A percentile compares a stretch with the other conserved stretches of the same genome.
These are phyloP conservation scores for Drosophila equinoxialis DNA, from an alignment of 1,140 invertebrate species.

Conservation along the genomic window DNA sequence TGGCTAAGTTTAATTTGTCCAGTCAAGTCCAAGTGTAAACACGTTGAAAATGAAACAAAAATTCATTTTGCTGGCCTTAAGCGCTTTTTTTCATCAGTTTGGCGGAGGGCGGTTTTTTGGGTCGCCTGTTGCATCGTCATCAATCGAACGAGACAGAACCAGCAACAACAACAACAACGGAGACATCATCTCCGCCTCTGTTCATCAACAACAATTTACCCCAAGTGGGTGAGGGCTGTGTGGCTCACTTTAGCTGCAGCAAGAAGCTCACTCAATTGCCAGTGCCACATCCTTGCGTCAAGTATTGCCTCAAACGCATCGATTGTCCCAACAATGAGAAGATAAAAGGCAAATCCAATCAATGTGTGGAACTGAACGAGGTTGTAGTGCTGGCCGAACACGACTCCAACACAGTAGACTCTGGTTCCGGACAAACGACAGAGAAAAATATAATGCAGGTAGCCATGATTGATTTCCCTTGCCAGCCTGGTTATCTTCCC, in stretches of 20 bases:
- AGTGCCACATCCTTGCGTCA: slow-evolving; percentile 62
- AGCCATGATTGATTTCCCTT: slow-evolving; percentile 80
- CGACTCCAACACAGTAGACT: slow-evolving; percentile 12
- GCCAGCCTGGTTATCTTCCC: slow-evolving; percentile 76
- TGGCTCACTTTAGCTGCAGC: slow-evolving; percentile 54
- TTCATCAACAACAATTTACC: slow-evolving; percentile 69
- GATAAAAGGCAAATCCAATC: slow-evolving; percentile 42
- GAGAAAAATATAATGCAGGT: slow-evolving; percentile 60
- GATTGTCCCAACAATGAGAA: slow-evolving; percentile 58
- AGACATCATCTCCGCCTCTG: slow-evolving; percentile 22
- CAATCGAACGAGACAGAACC: slow-evolving; percentile 31
- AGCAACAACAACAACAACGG: slow-evolving; percentile 35
- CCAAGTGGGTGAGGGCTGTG: slow-evolving; percentile 41
- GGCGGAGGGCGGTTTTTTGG: slow-evolving; percentile 27
- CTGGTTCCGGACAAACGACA: slow-evolving; percentile 13
- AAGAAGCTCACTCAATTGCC: slow-evolving; percentile 55
- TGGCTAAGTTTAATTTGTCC: slow-evolving; percentile 14
- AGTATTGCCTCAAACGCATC: slow-evolving; percentile 69
- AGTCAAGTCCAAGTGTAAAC: slow-evolving; percentile 29
- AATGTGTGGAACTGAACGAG: slow-evolving; percentile 70
- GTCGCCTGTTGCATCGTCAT: slow-evolving; percentile 44
- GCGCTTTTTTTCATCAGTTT: slow-evolving; percentile 19
- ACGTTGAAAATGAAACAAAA: slow-evolving; percentile 51
- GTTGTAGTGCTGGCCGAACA: slow-evolving; percentile 38
- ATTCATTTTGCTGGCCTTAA: slow-evolving; percentile 19